Evolutionary conservation across 2,113 vertebrate species (phyloP).

Genomic region (Ceuthmochares aereus): DNA sequence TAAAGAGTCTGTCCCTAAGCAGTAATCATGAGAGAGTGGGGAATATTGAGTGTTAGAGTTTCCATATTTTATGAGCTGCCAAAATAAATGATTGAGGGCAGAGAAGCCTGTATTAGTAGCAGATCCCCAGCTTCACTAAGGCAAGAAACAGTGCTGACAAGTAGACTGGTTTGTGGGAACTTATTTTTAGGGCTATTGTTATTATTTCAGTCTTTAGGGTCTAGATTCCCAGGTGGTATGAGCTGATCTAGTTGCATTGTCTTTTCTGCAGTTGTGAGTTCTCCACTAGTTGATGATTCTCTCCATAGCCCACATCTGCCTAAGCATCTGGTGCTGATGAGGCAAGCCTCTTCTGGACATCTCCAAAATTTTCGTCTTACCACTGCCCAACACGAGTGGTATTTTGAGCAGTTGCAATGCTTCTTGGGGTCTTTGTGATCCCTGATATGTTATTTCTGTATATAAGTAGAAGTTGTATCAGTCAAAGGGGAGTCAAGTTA

Average conservation of each 20-base stretch:
- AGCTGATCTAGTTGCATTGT: constrained; percentile 5
- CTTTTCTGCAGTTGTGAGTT: not conserved
- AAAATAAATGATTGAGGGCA: constrained; percentile 69
- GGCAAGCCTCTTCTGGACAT: not conserved
- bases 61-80: constrained; percentile 72
- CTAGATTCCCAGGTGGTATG: constrained; percentile 43
- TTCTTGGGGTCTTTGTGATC: constrained; percentile 14
- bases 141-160: constrained; percentile 45
- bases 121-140: constrained; percentile 59
- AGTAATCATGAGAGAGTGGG: constrained; percentile 53
- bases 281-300: not conserved
- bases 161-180: constrained; percentile 48
- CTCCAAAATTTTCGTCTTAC: not conserved
- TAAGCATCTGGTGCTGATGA: constrained; percentile 8
- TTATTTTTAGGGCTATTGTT: constrained; percentile 46
- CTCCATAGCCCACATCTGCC: not conserved
- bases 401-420: not conserved
- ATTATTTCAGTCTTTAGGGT: constrained; percentile 1
- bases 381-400: not conserved
- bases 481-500: constrained; percentile 66
- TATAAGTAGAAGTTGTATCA: constrained; percentile 67
- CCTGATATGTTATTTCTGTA: not conserved
- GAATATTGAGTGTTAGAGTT: constrained; percentile 73
- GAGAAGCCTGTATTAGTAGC: constrained; percentile 64
- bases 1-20: constrained; percentile 66